Percentiles rank a stretch among this genome's conserved stretches.
These are phyloP conservation scores for Columba livia DNA, from an alignment of 2,113 vertebrate species.

Conservation along the genomic window DNA sequence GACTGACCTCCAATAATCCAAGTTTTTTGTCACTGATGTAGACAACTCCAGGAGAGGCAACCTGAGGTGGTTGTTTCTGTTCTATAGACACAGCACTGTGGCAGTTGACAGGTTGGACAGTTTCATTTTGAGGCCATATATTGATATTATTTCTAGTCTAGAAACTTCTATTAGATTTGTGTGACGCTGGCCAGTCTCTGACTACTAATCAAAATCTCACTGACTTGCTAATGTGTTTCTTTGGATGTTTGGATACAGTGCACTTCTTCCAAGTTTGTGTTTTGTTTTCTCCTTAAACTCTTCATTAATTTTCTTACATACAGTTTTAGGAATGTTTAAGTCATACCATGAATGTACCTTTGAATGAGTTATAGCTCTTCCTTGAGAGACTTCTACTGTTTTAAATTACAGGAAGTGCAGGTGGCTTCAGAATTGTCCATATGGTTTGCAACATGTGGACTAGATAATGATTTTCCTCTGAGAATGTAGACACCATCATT, in stretches of 20 bases:
- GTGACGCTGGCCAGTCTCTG: neutral
- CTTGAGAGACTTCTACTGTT: neutral
- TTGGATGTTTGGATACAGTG: neutral
- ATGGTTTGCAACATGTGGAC: neutral
- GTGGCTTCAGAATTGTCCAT: neutral
- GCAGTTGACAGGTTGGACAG: neutral
- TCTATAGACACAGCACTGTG: neutral
- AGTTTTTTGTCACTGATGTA: neutral
- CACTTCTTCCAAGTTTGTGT: neutral
- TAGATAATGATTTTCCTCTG: conserved; percentile 11
- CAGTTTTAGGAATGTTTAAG: neutral
- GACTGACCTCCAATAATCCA: neutral
- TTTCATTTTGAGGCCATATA: neutral
- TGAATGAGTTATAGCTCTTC: neutral
- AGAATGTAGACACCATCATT: neutral
- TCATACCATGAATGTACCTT: neutral
- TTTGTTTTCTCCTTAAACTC: neutral
- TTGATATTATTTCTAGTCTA: neutral
- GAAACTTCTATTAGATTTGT: neutral
- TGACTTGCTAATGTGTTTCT: neutral
- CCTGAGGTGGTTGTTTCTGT: neutral
- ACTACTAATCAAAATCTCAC: neutral
- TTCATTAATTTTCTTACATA: neutral
- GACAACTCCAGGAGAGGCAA: neutral
- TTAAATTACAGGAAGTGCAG: neutral